Evolutionary conservation across 64 coral and sea anemone genomes (phyloP).

Genomic region (Pachyseris speciosa): DNA sequence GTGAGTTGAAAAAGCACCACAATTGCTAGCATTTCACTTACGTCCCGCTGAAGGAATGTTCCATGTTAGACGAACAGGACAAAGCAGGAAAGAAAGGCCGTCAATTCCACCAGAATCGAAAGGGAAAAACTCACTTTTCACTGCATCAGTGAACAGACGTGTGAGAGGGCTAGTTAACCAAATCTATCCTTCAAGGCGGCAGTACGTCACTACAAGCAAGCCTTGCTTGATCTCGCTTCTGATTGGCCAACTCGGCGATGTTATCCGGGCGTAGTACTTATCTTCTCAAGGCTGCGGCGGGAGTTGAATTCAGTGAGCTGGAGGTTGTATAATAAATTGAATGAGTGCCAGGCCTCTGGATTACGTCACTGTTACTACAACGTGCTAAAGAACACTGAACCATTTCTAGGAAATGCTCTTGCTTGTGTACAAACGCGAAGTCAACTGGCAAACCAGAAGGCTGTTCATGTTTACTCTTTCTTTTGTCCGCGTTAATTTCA

Average conservation of each 20-base stretch:
- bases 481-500: background rate
- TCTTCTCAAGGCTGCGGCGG: conserved; percentile 26
- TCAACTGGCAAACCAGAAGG: background rate
- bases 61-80: background rate
- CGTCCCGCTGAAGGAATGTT: background rate
- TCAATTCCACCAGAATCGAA: background rate
- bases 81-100: background rate
- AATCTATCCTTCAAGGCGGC: conserved; percentile 18
- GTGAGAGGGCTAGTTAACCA: conserved; percentile 42
- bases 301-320: conserved; percentile 32
- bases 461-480: background rate
- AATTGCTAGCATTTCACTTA: conserved; percentile 31
- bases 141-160: conserved; percentile 30
- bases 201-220: conserved; percentile 30
- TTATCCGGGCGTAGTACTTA: conserved; percentile 15
- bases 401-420: background rate
- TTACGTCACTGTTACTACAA: conserved; percentile 8
- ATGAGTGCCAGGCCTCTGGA: conserved; percentile 12
- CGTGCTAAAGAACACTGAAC: background rate
- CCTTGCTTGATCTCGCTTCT: conserved; percentile 8
- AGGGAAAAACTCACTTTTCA: background rate
- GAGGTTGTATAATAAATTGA: conserved; percentile 19
- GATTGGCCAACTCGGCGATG: conserved; percentile 16
- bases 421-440: background rate
- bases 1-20: conserved; percentile 22